Percentiles rank a stretch among this genome's conserved stretches.
These are phyloP conservation scores for Drosophila azteca DNA, from an alignment of 1,140 invertebrate species.

Conservation along the genomic window DNA sequence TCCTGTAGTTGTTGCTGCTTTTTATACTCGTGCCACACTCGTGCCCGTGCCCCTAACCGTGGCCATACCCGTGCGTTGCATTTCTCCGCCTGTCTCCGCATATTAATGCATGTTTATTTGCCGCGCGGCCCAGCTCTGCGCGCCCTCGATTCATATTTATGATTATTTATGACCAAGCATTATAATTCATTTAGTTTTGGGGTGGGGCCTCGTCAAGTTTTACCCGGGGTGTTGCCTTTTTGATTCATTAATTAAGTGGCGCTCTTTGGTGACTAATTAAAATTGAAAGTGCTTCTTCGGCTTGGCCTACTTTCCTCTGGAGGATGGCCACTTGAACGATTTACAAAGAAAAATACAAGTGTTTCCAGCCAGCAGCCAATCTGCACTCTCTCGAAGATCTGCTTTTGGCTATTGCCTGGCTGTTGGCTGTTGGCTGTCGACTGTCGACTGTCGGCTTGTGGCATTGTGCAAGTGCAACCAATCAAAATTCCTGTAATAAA, in stretches of 20 bases:
- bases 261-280: constrained; percentile 71
- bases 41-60: too few relatives aligned
- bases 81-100: constrained; percentile 20
- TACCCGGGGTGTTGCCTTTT: constrained; percentile 26
- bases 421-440: neutral
- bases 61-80: neutral
- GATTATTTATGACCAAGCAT: constrained; percentile 74
- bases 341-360: neutral
- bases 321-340: constrained; percentile 47
- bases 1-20: constrained; percentile 24
- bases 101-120: constrained; percentile 72
- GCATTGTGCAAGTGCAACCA: constrained; percentile 69
- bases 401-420: neutral
- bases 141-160: constrained; percentile 67
- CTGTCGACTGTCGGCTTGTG: neutral
- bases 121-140: constrained; percentile 1
- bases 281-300: constrained; percentile 64
- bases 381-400: too few relatives aligned
- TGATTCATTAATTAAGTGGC: constrained; percentile 71
- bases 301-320: constrained; percentile 4
- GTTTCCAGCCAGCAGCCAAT: neutral
- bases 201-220: constrained; percentile 34
- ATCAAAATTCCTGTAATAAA: constrained; percentile 82
- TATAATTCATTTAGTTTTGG: constrained; percentile 67
- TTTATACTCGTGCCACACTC: neutral